Percentiles rank a stretch among this genome's conserved stretches.
Evolutionary conservation across 2,888 invertebrate species (phyloP).

Genomic region (Athetis lepigone): DNA sequence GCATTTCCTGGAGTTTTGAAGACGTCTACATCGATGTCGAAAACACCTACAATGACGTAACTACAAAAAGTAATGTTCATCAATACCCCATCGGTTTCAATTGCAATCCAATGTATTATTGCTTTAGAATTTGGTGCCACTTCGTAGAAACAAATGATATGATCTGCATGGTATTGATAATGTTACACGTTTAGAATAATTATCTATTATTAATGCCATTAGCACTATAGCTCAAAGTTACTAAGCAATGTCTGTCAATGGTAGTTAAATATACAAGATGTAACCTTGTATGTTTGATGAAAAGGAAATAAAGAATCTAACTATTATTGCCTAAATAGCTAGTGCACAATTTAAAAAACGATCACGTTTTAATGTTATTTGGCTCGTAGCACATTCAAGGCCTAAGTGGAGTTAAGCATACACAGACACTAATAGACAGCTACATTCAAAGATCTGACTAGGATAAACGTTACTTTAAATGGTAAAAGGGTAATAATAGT

Average conservation of each 20-base stretch:
- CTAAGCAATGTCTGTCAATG: neutral
- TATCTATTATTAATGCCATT: neutral
- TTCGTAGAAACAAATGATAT: neutral
- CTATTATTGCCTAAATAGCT: conserved; percentile 48
- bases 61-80: too few species aligned
- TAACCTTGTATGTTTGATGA: conserved; percentile 28
- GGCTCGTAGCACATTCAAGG: conserved; percentile 52
- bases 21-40: conserved; percentile 2
- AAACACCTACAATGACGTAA: conserved; percentile 28
- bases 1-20: conserved; percentile 71
- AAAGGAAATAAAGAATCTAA: conserved; percentile 43
- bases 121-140: conserved; percentile 14
- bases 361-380: conserved; percentile 55
- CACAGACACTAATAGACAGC: conserved; percentile 31
- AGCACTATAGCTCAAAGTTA: neutral
- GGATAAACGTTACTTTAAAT: conserved; percentile 34
- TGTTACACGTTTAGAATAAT: conserved; percentile 13
- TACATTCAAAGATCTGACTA: conserved; percentile 28
- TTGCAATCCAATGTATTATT: conserved; percentile 22
- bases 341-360: conserved; percentile 51
- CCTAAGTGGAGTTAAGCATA: conserved; percentile 31
- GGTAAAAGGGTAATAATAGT: conserved; percentile 37
- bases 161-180: neutral
- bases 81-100: conserved; percentile 14
- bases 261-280: conserved; percentile 30